phyloP scores from a whole-genome alignment of 2,888 invertebrate species.

The Serripes groenlandicus region DNA sequence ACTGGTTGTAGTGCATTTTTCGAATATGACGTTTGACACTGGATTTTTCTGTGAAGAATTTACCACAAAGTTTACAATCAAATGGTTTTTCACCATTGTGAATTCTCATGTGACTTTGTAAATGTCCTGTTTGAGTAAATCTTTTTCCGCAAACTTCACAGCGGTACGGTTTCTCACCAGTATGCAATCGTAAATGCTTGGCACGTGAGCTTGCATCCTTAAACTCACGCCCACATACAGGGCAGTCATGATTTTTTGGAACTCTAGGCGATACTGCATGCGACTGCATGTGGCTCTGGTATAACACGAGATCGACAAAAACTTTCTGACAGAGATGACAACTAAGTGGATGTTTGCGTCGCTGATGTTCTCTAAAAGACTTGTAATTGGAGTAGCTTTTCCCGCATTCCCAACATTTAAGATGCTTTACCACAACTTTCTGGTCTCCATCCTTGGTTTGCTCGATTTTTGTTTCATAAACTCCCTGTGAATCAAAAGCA shows the following conservation, averaged over 20 bases:
- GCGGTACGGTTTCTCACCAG: conserved; percentile 65
- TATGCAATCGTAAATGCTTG: conserved; percentile 64
- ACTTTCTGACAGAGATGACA: conserved; percentile 60
- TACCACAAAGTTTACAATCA: conserved; percentile 64
- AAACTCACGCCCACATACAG: conserved; percentile 65
- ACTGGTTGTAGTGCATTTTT: conserved; percentile 66
- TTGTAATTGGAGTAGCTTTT: conserved; percentile 62
- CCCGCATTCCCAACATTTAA: conserved; percentile 59
- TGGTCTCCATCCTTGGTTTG: conserved; percentile 1
- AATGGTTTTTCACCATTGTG: conserved; percentile 67
- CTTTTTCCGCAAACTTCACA: conserved; percentile 66
- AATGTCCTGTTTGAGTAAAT: conserved; percentile 66
- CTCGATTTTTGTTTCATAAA: conserved; percentile 8
- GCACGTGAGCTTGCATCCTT: conserved; percentile 66
- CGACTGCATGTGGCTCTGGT: conserved; percentile 60
- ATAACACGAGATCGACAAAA: conserved; percentile 54
- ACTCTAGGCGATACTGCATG: conserved; percentile 36
- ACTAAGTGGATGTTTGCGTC: conserved; percentile 62
- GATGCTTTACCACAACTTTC: conserved; percentile 35
- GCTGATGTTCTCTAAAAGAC: conserved; percentile 59
- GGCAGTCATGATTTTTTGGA: conserved; percentile 61
- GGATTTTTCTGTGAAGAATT: conserved; percentile 65
- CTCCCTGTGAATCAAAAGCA: conserved; percentile 11
- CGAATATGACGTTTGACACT: conserved; percentile 66
- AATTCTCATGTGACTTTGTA: conserved; percentile 64